Evolutionary conservation across 2,888 invertebrate species (phyloP).

Genomic region (Oligia fasciuncula): DNA sequence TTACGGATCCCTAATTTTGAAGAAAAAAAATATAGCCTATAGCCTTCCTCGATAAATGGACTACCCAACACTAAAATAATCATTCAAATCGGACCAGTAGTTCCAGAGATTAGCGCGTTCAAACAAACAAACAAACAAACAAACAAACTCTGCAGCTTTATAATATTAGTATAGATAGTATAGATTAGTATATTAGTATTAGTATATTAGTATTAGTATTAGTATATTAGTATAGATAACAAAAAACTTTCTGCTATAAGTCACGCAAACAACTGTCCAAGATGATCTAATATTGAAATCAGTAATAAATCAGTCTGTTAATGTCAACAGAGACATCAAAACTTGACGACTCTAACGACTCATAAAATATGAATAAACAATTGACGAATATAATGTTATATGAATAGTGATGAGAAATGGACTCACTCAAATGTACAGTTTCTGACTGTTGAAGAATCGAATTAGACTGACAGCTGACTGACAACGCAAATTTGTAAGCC

Average conservation of each 20-base stretch:
- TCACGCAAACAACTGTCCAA: slow-evolving; percentile 38
- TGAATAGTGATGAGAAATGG: slow-evolving; percentile 29
- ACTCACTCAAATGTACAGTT: neutral
- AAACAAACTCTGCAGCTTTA: too few species aligned
- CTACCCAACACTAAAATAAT: too few species aligned
- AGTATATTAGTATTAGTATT: too few species aligned
- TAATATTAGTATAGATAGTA: too few species aligned
- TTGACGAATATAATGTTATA: slow-evolving; percentile 1
- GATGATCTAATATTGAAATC: slow-evolving; percentile 34
- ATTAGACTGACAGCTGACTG: neutral
- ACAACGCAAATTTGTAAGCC: neutral
- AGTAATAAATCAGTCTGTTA: slow-evolving; percentile 30
- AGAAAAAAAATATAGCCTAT: too few species aligned
- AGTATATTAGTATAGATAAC: too few species aligned
- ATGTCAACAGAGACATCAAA: slow-evolving; percentile 35
- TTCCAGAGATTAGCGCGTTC: too few species aligned
- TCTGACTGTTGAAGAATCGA: neutral
- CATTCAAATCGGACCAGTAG: too few species aligned
- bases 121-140: too few species aligned
- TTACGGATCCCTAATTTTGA: too few species aligned
- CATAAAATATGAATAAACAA: slow-evolving; percentile 25
- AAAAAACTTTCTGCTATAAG: slow-evolving; percentile 49
- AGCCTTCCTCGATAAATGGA: too few species aligned
- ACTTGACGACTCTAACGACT: slow-evolving; percentile 13
- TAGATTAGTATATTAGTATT: too few species aligned